These are phyloP conservation scores for Enteromius anoplus DNA, from an alignment of 2,797 vertebrate species.

Conservation along the genomic window DNA sequence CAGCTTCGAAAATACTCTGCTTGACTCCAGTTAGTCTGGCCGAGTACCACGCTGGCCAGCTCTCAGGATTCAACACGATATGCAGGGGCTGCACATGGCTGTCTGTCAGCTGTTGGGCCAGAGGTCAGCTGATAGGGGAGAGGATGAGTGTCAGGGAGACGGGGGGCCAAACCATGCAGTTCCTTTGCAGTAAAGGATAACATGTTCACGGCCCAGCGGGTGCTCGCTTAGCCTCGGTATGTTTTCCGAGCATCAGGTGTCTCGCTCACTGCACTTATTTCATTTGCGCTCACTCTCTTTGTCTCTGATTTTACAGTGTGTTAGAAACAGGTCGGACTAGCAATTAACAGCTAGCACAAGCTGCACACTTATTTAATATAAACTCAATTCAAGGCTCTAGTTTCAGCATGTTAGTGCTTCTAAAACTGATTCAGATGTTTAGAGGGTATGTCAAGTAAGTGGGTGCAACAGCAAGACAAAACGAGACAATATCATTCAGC, in stretches of 20 bases:
- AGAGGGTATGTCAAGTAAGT: background rate
- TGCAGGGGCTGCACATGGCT: conserved; percentile 85
- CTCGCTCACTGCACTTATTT: background rate
- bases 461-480: background rate
- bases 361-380: conserved; percentile 20
- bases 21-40: conserved; percentile 98
- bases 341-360: conserved; percentile 55
- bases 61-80: conserved; percentile 88
- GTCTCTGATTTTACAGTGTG: conserved; percentile 69
- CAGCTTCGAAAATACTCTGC: conserved; percentile 90
- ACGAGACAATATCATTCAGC: background rate
- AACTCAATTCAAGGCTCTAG: background rate
- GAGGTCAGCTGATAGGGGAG: conserved; percentile 50
- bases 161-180: conserved; percentile 65
- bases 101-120: conserved; percentile 82
- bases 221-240: conserved; percentile 52
- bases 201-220: conserved; percentile 74
- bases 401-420: background rate
- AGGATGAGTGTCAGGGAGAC: conserved; percentile 22
- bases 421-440: background rate
- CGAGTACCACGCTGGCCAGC: conserved; percentile 83
- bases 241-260: conserved; percentile 33
- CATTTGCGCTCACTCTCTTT: conserved; percentile 16
- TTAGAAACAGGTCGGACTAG: conserved; percentile 66
- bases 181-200: conserved; percentile 73